phyloP scores from a whole-genome alignment of 2,797 vertebrate genomes.

The Chelonia mydas region DNA sequence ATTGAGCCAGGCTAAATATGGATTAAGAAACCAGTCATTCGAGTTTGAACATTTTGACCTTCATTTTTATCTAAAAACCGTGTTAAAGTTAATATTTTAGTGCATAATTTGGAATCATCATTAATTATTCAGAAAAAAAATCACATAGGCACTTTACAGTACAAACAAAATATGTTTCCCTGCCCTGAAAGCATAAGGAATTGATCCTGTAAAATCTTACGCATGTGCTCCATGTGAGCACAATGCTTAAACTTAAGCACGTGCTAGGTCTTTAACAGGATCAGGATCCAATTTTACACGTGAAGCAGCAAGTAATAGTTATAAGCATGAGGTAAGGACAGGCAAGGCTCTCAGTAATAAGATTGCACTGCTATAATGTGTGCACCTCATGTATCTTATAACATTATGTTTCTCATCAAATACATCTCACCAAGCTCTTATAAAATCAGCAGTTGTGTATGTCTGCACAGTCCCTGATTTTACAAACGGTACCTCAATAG shows the following conservation, averaged over 20 bases:
- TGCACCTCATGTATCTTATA: neutral
- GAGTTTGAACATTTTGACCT: slow-evolving; percentile 1
- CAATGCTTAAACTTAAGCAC: slow-evolving; percentile 8
- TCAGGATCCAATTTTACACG: neutral
- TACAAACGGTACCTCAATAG: slow-evolving; percentile 33
- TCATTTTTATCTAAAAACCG: neutral
- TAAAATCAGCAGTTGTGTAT: neutral
- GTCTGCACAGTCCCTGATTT: slow-evolving; percentile 27
- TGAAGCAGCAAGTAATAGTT: neutral
- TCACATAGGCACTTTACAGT: slow-evolving; percentile 32
- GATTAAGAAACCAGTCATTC: neutral
- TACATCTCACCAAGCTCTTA: neutral
- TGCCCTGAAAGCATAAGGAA: slow-evolving; percentile 38
- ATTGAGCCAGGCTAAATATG: neutral
- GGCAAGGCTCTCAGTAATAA: neutral
- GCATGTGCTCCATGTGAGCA: neutral
- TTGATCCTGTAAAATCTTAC: neutral
- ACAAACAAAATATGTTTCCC: slow-evolving; percentile 14
- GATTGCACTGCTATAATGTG: neutral
- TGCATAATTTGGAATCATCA: slow-evolving; percentile 27
- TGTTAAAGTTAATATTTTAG: neutral
- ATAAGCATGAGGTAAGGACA: neutral
- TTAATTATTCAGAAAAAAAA: slow-evolving; percentile 33
- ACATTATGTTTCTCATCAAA: neutral
- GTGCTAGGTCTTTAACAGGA: neutral